Base-by-base conservation (phyloP, 2,888 invertebrate species). In the Erebia ligea region DNA sequence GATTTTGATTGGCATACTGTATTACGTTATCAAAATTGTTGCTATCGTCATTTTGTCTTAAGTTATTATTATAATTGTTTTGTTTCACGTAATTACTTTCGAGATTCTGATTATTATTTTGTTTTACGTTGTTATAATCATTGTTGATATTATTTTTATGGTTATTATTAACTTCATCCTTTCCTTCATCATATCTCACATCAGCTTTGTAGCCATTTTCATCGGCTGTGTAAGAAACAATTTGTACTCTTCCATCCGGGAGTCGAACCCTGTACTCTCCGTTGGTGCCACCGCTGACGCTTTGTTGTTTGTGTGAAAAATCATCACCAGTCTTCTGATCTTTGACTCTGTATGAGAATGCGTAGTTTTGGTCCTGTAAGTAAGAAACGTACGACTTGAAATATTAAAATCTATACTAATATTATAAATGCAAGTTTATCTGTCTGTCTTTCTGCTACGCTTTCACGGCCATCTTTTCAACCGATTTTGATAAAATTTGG, bases 181-280 rank as follows among this genome's bases (percentile, higher is more conserved):
- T 75, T 5, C 84, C 84, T 10, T 86, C 84, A 75, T 95, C 94
- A 76, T 95, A 95, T 88, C 94, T 92, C 0, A 95, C 95, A 73
- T 95, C 94, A 2, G 96, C 96, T 77, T 95, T 95, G 83, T 95
- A 96, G 1, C 95, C 95, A 72, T 94, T 94, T 83, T 95, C 95
- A 75, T 95, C 95, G 1, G 95, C 96, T 5, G 94, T 95, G 81
- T 95, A 96, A 9, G 95, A 95, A 0, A 95, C 95, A 13, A 95
- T 94, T 81, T 96, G 95, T 80, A 94, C 89, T 67, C 95, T 87
- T 0, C 96, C 96, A 78, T 96, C 96, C 0, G 96, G 96, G 62
- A 96, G 89, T 85, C 94, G 94, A 76, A 96, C 95, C 68, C 95
- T 86, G 86, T 96, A 96, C 82, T 95, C 95, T 1, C 96, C 96